These are phyloP conservation scores for Macaria notata DNA, from an alignment of 2,888 invertebrate species.

Conservation along the genomic window DNA sequence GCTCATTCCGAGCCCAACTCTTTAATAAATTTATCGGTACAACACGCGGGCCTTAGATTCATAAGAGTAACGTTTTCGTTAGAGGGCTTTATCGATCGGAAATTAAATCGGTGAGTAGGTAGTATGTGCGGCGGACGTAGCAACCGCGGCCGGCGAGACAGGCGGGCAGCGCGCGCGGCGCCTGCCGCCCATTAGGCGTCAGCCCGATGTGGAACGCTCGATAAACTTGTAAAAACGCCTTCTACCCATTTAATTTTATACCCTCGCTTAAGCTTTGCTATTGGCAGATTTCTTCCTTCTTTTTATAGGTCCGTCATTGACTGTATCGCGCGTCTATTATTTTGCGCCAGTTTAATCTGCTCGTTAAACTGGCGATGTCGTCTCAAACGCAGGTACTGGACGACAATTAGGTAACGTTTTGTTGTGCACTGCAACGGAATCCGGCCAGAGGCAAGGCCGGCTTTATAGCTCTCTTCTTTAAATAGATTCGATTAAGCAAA, in stretches of 20 bases:
- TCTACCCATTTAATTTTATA: conserved; percentile 81
- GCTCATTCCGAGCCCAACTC: conserved; percentile 47
- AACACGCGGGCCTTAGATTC: conserved; percentile 32
- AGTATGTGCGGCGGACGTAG: conserved; percentile 53
- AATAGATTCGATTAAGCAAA: conserved; percentile 7
- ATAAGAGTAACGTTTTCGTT: conserved; percentile 31
- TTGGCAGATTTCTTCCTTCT: conserved; percentile 76
- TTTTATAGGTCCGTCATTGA: conserved; percentile 71
- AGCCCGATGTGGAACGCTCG: conserved; percentile 79
- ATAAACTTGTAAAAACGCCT: conserved; percentile 82
- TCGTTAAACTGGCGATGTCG: conserved; percentile 49
- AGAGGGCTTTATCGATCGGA: conserved; percentile 53
- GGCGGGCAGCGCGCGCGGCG: conserved; percentile 77
- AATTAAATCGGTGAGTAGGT: conserved; percentile 42
- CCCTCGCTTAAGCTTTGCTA: conserved; percentile 76
- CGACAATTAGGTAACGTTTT: conserved; percentile 36
- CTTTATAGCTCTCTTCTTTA: conserved; percentile 2
- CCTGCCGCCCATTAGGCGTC: conserved; percentile 77
- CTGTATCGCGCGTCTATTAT: conserved; percentile 69
- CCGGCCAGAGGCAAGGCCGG: conserved; percentile 12
- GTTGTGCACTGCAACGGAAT: conserved; percentile 25
- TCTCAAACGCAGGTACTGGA: conserved; percentile 44
- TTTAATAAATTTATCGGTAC: conserved; percentile 49
- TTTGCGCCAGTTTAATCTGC: conserved; percentile 59
- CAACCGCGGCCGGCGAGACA: conserved; percentile 64